A percentile compares a stretch with the other conserved stretches of the same genome.
phyloP scores from a whole-genome alignment of 2,888 invertebrate species.

The Cephalotes varians region DNA sequence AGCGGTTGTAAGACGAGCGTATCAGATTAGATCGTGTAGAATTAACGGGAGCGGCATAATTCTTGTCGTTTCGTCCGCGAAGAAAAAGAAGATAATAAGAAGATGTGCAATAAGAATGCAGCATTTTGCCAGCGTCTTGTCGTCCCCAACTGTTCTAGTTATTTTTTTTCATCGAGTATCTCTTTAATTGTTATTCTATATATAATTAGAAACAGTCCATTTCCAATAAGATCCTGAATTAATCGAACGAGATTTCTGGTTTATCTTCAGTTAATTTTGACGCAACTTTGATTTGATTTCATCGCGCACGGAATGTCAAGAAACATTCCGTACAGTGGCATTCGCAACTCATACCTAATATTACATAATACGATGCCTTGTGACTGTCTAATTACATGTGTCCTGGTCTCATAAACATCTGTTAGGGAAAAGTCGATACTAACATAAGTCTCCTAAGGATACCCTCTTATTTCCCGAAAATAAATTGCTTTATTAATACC shows the following conservation, averaged over 20 bases:
- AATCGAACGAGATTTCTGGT: not conserved
- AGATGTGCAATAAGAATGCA: not conserved
- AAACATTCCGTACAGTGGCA: not conserved
- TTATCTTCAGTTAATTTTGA: constrained; percentile 17
- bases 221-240: not conserved
- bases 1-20: constrained; percentile 27
- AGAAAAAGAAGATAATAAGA: not conserved
- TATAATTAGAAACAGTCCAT: not conserved
- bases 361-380: not conserved
- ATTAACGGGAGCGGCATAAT: constrained; percentile 17
- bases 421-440: too few relatives aligned
- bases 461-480: too few relatives aligned
- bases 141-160: not conserved
- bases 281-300: constrained; percentile 8
- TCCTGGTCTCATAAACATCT: not conserved
- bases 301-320: constrained; percentile 14
- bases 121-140: not conserved
- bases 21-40: constrained; percentile 23
- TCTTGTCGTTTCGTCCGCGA: not conserved
- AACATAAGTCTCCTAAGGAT: too few relatives aligned
- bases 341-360: constrained; percentile 10
- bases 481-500: too few relatives aligned
- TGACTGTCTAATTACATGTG: not conserved
- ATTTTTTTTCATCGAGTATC: not conserved
- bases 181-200: constrained; percentile 7